Conservation (phyloP, 2,113 vertebrate species). For the Mellivora capensis region DNA sequence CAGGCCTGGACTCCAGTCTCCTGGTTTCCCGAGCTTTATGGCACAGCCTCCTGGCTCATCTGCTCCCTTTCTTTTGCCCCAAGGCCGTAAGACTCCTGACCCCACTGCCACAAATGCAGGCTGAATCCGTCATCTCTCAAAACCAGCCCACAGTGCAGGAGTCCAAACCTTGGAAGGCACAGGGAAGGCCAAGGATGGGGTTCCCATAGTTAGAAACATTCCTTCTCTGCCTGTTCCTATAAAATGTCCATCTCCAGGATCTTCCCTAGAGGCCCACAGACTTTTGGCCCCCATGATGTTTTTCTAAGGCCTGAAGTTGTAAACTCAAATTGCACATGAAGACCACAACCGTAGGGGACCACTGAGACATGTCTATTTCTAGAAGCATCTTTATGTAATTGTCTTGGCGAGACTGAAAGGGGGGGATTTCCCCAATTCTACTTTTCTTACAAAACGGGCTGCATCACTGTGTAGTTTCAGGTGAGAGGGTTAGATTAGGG, state of each 20-base stretch:
- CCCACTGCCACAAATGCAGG: neutral
- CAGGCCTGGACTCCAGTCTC: neutral
- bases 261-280: neutral
- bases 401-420: neutral
- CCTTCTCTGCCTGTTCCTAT: neutral
- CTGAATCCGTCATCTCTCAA: neutral
- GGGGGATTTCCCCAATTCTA: neutral
- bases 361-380: neutral
- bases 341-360: neutral
- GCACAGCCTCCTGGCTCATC: neutral
- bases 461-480: neutral
- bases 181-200: neutral
- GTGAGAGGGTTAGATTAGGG: neutral
- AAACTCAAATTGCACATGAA: neutral
- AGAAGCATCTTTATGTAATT: neutral
- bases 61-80: neutral
- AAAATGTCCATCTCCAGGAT: neutral
- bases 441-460: neutral
- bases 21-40: neutral
- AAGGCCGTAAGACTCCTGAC: neutral
- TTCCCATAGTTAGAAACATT: neutral
- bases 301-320: neutral
- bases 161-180: neutral
- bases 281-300: neutral
- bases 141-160: neutral